Percentiles rank a stretch among this genome's conserved stretches.
phyloP scores from a whole-genome alignment of 2,888 invertebrate genomes.

The Idaea aversata region DNA sequence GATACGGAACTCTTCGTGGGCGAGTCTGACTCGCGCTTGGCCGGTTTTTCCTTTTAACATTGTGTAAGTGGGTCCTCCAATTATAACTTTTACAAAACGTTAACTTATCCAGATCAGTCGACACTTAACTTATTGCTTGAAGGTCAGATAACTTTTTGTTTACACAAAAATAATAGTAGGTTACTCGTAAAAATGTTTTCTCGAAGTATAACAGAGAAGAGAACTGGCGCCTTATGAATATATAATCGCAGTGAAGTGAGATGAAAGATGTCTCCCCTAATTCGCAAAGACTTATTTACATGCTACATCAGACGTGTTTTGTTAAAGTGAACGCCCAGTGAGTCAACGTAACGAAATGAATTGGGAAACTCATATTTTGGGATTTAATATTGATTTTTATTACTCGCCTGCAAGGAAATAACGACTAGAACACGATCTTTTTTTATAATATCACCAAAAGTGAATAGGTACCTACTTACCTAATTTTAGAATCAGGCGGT shows the following conservation, averaged over 20 bases:
- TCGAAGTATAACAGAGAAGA: slow-evolving; percentile 38
- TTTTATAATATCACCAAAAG: too few relatives aligned
- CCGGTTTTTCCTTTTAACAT: too few relatives aligned
- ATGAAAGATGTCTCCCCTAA: slow-evolving; percentile 68
- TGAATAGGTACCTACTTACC: too few relatives aligned
- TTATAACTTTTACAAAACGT: not conserved
- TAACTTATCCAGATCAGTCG: not conserved
- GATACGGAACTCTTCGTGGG: too few relatives aligned
- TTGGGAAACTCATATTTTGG: not conserved
- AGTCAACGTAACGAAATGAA: slow-evolving; percentile 22
- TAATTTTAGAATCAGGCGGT: too few relatives aligned
- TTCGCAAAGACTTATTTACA: slow-evolving; percentile 64
- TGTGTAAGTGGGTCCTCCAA: not conserved
- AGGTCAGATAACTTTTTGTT: slow-evolving; percentile 58
- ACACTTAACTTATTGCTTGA: slow-evolving; percentile 5
- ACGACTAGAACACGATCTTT: too few relatives aligned
- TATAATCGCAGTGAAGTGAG: slow-evolving; percentile 63
- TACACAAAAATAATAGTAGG: slow-evolving; percentile 43
- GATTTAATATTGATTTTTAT: not conserved
- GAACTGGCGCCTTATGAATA: slow-evolving; percentile 64
- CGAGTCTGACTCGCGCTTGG: too few relatives aligned
- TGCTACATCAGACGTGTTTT: slow-evolving; percentile 47
- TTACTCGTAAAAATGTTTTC: slow-evolving; percentile 38
- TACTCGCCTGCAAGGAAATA: too few relatives aligned
- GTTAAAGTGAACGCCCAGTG: slow-evolving; percentile 29